Conservation (phyloP, 2,113 vertebrate genomes). For the Mobula birostris region DNA sequence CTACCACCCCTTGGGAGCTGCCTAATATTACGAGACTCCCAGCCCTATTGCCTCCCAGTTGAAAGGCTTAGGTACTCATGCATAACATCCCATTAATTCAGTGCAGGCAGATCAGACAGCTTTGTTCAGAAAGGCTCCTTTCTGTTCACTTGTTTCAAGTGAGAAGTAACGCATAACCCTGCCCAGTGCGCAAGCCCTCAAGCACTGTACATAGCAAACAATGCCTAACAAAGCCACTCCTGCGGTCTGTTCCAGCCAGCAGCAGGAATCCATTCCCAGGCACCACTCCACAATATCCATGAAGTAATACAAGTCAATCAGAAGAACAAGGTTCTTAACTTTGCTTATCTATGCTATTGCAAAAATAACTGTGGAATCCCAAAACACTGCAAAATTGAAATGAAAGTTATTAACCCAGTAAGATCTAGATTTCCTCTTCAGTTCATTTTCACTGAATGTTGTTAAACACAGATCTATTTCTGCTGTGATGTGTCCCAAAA, state of each 20-base stretch:
- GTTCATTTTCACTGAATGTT: background rate
- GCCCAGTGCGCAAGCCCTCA: slow-evolving; percentile 36
- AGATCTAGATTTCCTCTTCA: background rate
- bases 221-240: slow-evolving; percentile 40
- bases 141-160: slow-evolving; percentile 47
- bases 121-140: slow-evolving; percentile 46
- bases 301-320: slow-evolving; percentile 40
- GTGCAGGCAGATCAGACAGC: slow-evolving; percentile 29
- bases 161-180: slow-evolving; percentile 42
- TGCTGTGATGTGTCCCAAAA: no score
- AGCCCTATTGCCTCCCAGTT: background rate
- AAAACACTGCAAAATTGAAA: background rate
- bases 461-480: background rate
- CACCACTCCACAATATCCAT: slow-evolving; percentile 31
- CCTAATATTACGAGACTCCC: slow-evolving; percentile 17
- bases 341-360: slow-evolving; percentile 41
- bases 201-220: slow-evolving; percentile 42
- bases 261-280: slow-evolving; percentile 30
- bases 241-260: background rate
- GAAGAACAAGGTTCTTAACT: slow-evolving; percentile 38
- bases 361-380: slow-evolving; percentile 7
- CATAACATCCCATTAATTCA: slow-evolving; percentile 35
- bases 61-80: slow-evolving; percentile 33
- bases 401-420: slow-evolving; percentile 12
- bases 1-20: background rate